Base-by-base conservation (phyloP, 1,140 invertebrate genomes). In the Pseudobourletiella spinata region DNA sequence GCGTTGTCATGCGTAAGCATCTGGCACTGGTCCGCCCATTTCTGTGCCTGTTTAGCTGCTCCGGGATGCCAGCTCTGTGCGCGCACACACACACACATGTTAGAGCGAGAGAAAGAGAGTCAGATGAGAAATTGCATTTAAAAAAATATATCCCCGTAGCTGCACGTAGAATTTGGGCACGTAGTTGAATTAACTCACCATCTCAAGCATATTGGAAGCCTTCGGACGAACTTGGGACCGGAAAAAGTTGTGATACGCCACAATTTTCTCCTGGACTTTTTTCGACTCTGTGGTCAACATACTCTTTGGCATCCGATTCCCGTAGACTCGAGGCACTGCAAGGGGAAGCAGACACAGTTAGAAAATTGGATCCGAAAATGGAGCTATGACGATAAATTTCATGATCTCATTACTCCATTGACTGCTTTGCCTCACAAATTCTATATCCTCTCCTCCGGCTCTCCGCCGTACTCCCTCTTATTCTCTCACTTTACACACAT, bases 191-290 rank as follows among this genome's bases (percentile, higher is more conserved):
- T n/a, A 58, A 35, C 76, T 76, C 76, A 90, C 87, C 88, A 90
- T 88, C 64, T 80, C 73, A 18, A 89, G 76, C 87, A 90, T 90
- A 74, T 90, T 86, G n/a, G 84, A 77, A 3, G 87, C 86, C 18
- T 79, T 75, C 0, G 88, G 88, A 55, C 80, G 75, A 18, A 90
- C 88, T 71, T 81, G 82, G 1, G 82, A 79, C 44, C 88, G 78
- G 73, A 88, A 88, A 70, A 83, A 85, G 73, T 90, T 89, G 74
- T 89, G 87, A 71, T 84, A 85, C 8, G 82, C 75, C 0, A 86
- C 82, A 59, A 89, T 86, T 76, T 86, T 86, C 67, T 80, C 78
- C 70, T 82, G 81, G 8, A 87, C 81, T 61, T 80, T 80, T 58
- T 78, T 74, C 66, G 79, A 78, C 55, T 74, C 73, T 0, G 85